phyloP scores from a whole-genome alignment of 2,113 vertebrate genomes.

The Numida meleagris region DNA sequence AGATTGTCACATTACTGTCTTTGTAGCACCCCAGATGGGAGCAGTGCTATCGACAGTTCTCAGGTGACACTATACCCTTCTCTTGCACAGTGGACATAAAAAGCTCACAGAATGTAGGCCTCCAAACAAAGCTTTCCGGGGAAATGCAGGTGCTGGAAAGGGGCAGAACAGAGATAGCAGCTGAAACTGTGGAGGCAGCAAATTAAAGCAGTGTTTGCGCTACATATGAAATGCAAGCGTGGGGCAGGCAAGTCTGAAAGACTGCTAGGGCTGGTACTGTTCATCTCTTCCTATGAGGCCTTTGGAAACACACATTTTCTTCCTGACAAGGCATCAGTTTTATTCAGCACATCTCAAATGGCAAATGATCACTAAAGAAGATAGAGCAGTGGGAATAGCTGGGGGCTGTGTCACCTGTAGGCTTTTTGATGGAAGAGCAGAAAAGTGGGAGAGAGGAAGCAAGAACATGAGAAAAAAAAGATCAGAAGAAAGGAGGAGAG shows the following conservation, averaged over 20 bases:
- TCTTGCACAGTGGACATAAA: background rate
- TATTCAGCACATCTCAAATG: background rate
- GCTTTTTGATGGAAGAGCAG: background rate
- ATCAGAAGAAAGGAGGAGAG: background rate
- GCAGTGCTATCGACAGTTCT: background rate
- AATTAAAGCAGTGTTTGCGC: background rate
- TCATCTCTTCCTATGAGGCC: background rate
- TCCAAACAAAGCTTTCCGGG: background rate
- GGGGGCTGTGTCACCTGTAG: background rate
- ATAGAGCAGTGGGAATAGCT: background rate
- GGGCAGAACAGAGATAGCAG: background rate
- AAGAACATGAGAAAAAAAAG: background rate
- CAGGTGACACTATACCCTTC: background rate
- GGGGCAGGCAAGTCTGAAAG: background rate
- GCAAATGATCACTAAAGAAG: background rate
- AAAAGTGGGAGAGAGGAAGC: background rate
- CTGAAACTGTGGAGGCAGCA: background rate
- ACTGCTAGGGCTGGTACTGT: background rate
- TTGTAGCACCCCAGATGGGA: background rate
- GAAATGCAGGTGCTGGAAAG: background rate
- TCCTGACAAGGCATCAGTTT: background rate
- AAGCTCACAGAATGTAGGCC: background rate
- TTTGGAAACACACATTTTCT: background rate
- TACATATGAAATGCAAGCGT: accelerated
- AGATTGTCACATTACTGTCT: background rate